Base-by-base conservation (phyloP, 2,113 vertebrate species). In the Daphoenositta chrysoptera region DNA sequence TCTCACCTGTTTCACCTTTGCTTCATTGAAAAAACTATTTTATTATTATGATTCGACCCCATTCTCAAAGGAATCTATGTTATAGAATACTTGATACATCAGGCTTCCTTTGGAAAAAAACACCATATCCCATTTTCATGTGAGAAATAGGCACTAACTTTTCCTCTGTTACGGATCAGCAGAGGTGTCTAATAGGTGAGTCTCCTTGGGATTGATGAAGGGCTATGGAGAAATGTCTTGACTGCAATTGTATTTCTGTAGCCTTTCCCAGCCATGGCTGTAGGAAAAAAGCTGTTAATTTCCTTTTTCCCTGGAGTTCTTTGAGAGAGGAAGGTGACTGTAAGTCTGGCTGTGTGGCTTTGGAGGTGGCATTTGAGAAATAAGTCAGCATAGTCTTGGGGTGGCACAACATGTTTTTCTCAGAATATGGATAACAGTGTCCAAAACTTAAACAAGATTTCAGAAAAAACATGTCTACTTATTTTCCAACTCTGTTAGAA, bases 401-500 rank as follows among this genome's bases (percentile, higher is more conserved):
- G 30, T 60, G 15, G 40, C 1, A 1, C 53, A 82, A 60, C 23
- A 8, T 51, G 27, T 87, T 89, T 58, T 87, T 73, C 47, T 65
- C 58, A 33, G 31, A 60, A 22, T 73, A 42, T 39, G 75, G 77
- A 86, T 79, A 63, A 40, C 42, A 57, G 64, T 54, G 42, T 86
- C 69, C 61, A 72, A 84, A 83, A 75, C 39, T 51, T 76, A 72
- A 80, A 54, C 33, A 73, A 87, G 39, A 70, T 69, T 93, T 81
- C 33, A 75, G 53, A 63, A 93, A 87, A 92, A 44, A 40, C 7
- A 5, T 65, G 60, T 87, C 78, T 82, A 21, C 65, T 94, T 78
- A 61, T 66, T 95, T 90, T 92, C 39, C 63, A 45, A 82, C 65
- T 87, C 64, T 54, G 26, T 83, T 92, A 79, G 73, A 68, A 75